phyloP scores from a whole-genome alignment of 1,140 invertebrate genomes.

The Onthophagus taurus region DNA sequence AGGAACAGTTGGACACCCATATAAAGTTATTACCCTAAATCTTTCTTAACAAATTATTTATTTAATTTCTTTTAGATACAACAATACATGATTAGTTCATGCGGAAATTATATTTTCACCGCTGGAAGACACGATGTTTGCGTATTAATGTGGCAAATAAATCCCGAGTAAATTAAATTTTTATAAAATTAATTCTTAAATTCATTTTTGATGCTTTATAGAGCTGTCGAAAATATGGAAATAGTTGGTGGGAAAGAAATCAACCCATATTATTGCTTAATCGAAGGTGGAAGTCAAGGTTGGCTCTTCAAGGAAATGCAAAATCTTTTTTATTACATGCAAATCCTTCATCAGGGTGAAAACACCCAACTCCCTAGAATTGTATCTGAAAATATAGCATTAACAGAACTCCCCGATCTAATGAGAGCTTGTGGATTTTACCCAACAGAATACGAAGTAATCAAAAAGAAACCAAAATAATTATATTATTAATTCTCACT shows the following conservation, averaged over 20 bases:
- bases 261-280: conserved; percentile 47
- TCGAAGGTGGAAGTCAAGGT: conserved; percentile 48
- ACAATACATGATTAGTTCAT: conserved; percentile 30
- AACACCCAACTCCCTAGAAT: conserved; percentile 47
- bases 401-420: conserved; percentile 57
- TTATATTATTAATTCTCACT: neutral
- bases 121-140: conserved; percentile 44
- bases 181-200: neutral
- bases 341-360: conserved; percentile 59
- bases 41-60: neutral
- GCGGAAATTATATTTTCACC: conserved; percentile 48
- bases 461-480: neutral
- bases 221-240: conserved; percentile 43
- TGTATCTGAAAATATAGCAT: conserved; percentile 47
- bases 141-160: conserved; percentile 51
- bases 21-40: conserved; percentile 40
- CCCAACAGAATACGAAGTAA: conserved; percentile 60
- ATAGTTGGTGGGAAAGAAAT: conserved; percentile 44
- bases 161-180: conserved; percentile 39
- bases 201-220: conserved; percentile 24
- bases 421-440: conserved; percentile 66
- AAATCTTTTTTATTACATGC: conserved; percentile 63
- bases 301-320: conserved; percentile 59
- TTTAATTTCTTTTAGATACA: conserved; percentile 31
- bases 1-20: conserved; percentile 55